Conservation (phyloP, 2,797 vertebrate genomes). For the Rhynchotus rufescens region DNA sequence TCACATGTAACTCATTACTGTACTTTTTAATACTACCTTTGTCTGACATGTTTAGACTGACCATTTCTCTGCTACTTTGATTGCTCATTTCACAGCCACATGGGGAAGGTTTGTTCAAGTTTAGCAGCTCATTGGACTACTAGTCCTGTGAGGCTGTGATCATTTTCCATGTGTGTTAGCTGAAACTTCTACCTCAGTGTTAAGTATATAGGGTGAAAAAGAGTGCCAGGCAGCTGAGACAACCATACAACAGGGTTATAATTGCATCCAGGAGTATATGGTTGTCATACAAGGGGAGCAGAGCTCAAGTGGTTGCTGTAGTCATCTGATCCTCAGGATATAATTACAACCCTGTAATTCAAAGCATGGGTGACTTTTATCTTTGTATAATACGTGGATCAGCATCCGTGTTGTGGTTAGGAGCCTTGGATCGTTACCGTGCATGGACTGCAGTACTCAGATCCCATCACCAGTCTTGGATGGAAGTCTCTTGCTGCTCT, state of each 20-base stretch:
- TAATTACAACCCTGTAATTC: background rate
- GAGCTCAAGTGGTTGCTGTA: conserved; percentile 22
- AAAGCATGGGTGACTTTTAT: background rate
- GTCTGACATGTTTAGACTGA: background rate
- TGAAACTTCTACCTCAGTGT: conserved; percentile 56
- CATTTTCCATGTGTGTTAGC: background rate
- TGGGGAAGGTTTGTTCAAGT: background rate
- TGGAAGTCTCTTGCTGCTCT: background rate
- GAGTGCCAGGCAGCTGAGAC: background rate
- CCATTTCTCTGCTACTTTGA: background rate
- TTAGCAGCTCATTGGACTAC: background rate
- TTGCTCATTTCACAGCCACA: background rate
- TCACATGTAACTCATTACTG: background rate
- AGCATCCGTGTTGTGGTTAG: background rate
- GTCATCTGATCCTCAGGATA: background rate
- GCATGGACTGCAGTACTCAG: rapidly evolving
- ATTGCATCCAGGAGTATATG: background rate
- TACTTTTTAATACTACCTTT: conserved; percentile 9
- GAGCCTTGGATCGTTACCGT: background rate
- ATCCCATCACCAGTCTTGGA: background rate
- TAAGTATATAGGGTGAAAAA: background rate
- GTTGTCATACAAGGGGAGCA: background rate
- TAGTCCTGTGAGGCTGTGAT: background rate
- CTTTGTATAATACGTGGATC: background rate
- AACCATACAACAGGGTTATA: background rate